Evolutionary conservation across 1,140 invertebrate species (phyloP), one percentile per base, ranked within the genome.

Genomic region (Zaprionus capensis): DNA sequence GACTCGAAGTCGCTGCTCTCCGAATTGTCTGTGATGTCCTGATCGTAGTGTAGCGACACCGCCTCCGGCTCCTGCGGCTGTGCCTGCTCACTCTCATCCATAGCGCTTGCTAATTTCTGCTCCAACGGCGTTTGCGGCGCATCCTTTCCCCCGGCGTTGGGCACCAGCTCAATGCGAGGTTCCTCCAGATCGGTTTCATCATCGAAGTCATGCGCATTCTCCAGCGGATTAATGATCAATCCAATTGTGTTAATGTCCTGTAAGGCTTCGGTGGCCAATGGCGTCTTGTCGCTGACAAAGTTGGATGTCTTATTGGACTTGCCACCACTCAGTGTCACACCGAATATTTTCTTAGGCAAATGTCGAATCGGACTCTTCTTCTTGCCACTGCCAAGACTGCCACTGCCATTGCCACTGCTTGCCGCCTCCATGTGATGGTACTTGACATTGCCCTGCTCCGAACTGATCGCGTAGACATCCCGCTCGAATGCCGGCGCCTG

Each of bases 381-480:
- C 38, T 93, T 93, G 11, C 76, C 70, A 1, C 67, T 26, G 22
- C 41, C 31, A 9, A 28, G 15, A 17, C 24, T 90, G 4, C 71
- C 57, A 1, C 55, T 92, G 6, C 72, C 67, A 0, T 61, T 91
- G 2, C 70, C 56, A 2, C 67, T 82, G 22, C 58, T 78, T 11
- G 75, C 55, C 2, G 86, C 69, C 62, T 92, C 95, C 24, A 97
- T 95, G 53, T 91, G 88, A 90, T 98, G 97, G 92, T 97, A 98
- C 78, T 97, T 97, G 1, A 98, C 95, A 82, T 97, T 97, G 1
- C 97, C 97, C 78, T 97, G 96, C 24, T 97, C 96, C 53, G 96
- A 97, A 82, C 97, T 98, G 41, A 98, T 97, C 2, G 97, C 97
- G 91, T 96, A 97, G 11, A 98, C 96, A 87, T 96, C 96, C 1